Percentiles rank a stretch among this genome's conserved stretches.
Evolutionary conservation across 2,113 vertebrate species (phyloP).

Genomic region (Hemiprocne comata): DNA sequence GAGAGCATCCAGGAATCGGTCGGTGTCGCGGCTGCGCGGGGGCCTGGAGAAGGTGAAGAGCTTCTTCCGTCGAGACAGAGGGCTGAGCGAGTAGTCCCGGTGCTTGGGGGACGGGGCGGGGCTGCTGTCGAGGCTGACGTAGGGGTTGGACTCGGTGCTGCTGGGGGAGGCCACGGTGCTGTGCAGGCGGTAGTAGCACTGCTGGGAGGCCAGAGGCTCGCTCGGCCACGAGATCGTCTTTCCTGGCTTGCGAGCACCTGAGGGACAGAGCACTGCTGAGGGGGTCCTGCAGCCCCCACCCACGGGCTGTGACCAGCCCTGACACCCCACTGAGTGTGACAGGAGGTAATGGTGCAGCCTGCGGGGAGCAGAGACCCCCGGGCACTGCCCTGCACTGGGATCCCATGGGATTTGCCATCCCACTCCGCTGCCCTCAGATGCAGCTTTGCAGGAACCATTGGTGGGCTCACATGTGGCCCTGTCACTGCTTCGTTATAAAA

Average conservation of each 20-base stretch:
- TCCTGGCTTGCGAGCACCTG: slow-evolving; percentile 83
- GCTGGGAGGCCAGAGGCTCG: slow-evolving; percentile 80
- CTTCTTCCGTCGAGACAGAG: slow-evolving; percentile 83
- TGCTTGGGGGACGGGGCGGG: slow-evolving; percentile 84
- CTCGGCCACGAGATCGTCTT: slow-evolving; percentile 84
- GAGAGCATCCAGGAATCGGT: slow-evolving; percentile 92
- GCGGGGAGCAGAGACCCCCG: too few species aligned
- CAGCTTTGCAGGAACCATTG: neutral
- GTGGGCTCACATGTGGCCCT: fast-evolving
- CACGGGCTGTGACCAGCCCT: fast-evolving
- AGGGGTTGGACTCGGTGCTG: slow-evolving; percentile 95
- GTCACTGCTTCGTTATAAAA: fast-evolving
- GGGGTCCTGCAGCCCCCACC: neutral
- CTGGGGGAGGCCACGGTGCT: slow-evolving; percentile 86
- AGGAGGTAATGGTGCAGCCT: too few species aligned
- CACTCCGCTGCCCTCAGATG: fast-evolving
- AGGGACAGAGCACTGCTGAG: neutral
- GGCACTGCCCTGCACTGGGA: too few species aligned
- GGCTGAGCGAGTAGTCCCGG: slow-evolving; percentile 72
- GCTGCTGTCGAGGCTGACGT: slow-evolving; percentile 94
- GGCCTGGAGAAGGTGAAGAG: slow-evolving; percentile 94
- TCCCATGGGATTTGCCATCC: neutral
- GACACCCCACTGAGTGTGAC: too few species aligned
- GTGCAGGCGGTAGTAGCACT: slow-evolving; percentile 83
- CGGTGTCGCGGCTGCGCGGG: slow-evolving; percentile 88